These are phyloP conservation scores for Eupleurogrammus muticus DNA, from an alignment of 2,797 vertebrate species.

Conservation along the genomic window DNA sequence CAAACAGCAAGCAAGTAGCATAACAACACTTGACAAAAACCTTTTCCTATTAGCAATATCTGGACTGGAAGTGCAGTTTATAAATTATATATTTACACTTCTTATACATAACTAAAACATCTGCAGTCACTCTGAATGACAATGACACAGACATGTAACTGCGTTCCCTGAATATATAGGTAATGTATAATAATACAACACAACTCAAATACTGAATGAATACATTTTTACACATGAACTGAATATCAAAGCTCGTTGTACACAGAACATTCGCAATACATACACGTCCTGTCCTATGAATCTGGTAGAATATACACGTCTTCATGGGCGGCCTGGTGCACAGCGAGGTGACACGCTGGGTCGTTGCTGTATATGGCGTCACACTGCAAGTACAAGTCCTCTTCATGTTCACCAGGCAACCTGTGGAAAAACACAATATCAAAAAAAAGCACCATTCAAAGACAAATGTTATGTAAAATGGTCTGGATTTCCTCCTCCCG, in stretches of 20 bases:
- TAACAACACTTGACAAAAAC: background rate
- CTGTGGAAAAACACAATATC: constrained; percentile 54
- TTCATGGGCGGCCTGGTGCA: constrained; percentile 45
- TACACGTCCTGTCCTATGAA: constrained; percentile 28
- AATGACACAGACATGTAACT: background rate
- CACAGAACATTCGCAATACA: background rate
- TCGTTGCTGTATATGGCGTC: constrained; percentile 84
- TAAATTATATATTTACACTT: too few relatives aligned
- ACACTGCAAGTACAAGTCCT: constrained; percentile 76
- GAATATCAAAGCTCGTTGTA: background rate
- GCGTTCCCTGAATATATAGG: background rate
- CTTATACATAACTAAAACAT: too few relatives aligned
- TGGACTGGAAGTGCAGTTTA: too few relatives aligned
- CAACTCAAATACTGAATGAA: background rate
- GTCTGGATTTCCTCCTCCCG: constrained; percentile 17
- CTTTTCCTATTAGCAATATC: too few relatives aligned
- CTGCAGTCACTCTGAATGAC: too few relatives aligned
- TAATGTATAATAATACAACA: background rate
- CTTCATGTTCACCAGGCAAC: constrained; percentile 31
- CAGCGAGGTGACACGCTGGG: constrained; percentile 50
- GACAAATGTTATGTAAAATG: constrained; percentile 21
- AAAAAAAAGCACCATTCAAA: constrained; percentile 20
- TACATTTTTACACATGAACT: background rate
- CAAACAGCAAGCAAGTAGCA: too few relatives aligned
- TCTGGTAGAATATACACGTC: constrained; percentile 81